These are phyloP conservation scores for Nannoperca australis DNA, from an alignment of 2,797 vertebrate species.

Conservation along the genomic window DNA sequence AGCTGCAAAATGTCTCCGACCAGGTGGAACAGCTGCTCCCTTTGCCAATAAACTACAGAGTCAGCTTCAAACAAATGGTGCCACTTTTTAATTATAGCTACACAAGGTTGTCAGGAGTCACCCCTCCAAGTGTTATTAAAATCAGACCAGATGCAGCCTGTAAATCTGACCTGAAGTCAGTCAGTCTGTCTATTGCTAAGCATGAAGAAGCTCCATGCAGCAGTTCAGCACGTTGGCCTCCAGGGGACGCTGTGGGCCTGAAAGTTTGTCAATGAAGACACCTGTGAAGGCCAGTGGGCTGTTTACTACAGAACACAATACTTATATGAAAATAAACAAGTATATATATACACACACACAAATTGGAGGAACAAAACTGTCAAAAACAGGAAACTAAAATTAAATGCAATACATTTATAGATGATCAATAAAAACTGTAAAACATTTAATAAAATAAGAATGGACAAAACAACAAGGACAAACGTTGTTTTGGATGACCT, in stretches of 20 bases:
- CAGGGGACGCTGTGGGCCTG: conserved; percentile 29
- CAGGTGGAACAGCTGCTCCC: not conserved
- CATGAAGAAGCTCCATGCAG: not conserved
- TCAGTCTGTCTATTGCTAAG: not conserved
- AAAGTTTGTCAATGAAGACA: not conserved
- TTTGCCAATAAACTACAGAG: not conserved
- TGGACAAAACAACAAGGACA: not conserved
- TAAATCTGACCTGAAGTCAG: not conserved
- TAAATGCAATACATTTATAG: not conserved
- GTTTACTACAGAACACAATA: rapidly evolving
- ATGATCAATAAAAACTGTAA: not conserved
- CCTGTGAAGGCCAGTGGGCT: not conserved
- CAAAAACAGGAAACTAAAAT: not conserved
- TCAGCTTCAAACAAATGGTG: not conserved
- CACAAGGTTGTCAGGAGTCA: rapidly evolving
- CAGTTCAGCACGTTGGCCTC: not conserved
- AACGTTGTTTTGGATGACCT: too few relatives aligned
- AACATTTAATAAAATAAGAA: too few relatives aligned
- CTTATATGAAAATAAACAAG: not conserved
- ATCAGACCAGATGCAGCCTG: not conserved
- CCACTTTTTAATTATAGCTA: rapidly evolving
- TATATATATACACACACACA: not conserved
- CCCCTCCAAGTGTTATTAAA: not conserved
- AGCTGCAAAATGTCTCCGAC: not conserved
- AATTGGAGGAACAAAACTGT: not conserved